Evolutionary conservation across 2,888 invertebrate species (phyloP), one percentile per base, ranked within the genome.

Genomic region (Drosophila ezoana): DNA sequence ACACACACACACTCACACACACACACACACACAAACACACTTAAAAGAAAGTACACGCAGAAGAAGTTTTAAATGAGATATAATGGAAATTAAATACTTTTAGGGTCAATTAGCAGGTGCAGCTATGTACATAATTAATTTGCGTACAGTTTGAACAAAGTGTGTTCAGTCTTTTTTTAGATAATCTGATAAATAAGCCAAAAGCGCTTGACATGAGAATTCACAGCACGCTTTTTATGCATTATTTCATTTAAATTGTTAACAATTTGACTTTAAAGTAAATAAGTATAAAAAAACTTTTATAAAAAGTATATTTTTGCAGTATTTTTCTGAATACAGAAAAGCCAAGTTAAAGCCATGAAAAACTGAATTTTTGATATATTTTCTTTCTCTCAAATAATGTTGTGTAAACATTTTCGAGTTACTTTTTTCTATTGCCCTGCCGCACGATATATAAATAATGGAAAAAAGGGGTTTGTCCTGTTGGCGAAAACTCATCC

Each of bases 391-490:
- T 8, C 2, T 8, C 28, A 28, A 28, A 20, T 62, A 9, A 18
- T 28, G 41, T 54, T 14, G 4, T 43, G 38, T 41, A 45, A 47
- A 28, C 28, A 28, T 8, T 28, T 49, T 23, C 37, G 38, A 11
- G 41, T 64, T 23, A 14, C 13, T 49, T 67, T 44, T 44, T 20
- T 41, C 40, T 40, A 63, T 43, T 48, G 47, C 59, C 53, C 44
- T 56, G 56, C 45, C 49, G 52, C 59, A 67, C 58, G 73, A 76
- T 51, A 67, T 54, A 74, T 69, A 80, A 86, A 86, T 83, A 78
- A 86, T 83, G 64, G 40, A 52, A 71, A 85, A 86, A 71, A 76
- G 78, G 83, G 68, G 70, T 80, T 86, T 78, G 75, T 70, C 78
- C 75, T 71, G 49, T 66, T 51, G 20, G 23, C 23, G 23, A 5